Conservation (phyloP, 92 coral and sea anemone species). For the Porites cylindrica region DNA sequence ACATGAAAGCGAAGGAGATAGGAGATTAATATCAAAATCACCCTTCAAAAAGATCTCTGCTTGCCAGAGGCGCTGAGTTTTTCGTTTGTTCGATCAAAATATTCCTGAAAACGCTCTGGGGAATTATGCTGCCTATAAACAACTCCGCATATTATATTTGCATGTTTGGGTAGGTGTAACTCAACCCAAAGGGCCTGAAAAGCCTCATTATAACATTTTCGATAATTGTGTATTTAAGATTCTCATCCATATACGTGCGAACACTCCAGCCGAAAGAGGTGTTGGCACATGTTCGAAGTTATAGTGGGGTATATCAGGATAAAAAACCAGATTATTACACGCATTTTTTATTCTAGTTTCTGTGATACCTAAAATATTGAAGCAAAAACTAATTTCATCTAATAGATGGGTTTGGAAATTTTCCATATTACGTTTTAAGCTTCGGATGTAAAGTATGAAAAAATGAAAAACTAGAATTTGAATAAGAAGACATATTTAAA, state of each 20-base stretch:
- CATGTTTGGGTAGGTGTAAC: neutral
- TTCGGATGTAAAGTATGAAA: too few species aligned
- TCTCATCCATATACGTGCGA: neutral
- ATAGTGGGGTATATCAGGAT: neutral
- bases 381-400: too few species aligned
- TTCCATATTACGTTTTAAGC: too few species aligned
- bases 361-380: too few species aligned
- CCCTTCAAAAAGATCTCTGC: neutral
- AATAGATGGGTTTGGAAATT: too few species aligned
- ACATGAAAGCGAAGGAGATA: neutral
- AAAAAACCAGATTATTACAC: neutral
- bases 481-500: too few species aligned
- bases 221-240: too few species aligned
- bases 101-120: neutral
- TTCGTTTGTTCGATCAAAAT: neutral
- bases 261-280: slow-evolving; percentile 6
- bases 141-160: neutral
- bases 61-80: neutral
- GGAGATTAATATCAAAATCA: neutral
- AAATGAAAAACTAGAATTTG: too few species aligned
- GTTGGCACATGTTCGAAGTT: neutral
- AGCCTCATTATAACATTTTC: too few species aligned
- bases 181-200: neutral
- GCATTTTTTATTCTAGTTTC: neutral
- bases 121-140: neutral